Evolutionary conservation across 2,888 invertebrate genomes (phyloP).

Genomic region (Malacosoma neustria): DNA sequence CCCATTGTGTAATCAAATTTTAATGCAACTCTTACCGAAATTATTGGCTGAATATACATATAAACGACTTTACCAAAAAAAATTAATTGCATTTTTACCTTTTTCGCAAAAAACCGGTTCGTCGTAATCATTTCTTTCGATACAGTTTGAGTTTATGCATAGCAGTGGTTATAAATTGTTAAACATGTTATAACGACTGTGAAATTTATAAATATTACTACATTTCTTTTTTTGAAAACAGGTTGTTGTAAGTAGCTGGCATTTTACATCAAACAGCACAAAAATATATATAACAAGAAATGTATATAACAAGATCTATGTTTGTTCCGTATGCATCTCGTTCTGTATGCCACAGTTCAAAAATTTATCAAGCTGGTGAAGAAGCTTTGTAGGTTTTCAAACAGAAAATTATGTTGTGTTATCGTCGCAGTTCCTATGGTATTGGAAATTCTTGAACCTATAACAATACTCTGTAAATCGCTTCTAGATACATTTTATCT

Average conservation of each 20-base stretch:
- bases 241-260: background rate
- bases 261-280: background rate
- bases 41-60: too few relatives aligned
- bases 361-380: too few relatives aligned
- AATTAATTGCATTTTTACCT: slow-evolving; percentile 21
- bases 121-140: background rate
- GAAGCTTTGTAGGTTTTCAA: too few relatives aligned
- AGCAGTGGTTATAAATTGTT: background rate
- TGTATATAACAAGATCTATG: too few relatives aligned
- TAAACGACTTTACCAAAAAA: background rate
- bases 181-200: background rate
- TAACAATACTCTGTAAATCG: too few relatives aligned
- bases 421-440: too few relatives aligned
- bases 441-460: too few relatives aligned
- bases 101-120: slow-evolving; percentile 14
- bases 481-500: too few relatives aligned
- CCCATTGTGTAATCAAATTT: background rate
- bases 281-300: too few relatives aligned
- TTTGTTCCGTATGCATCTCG: too few relatives aligned
- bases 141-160: background rate
- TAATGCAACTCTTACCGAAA: background rate
- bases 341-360: too few relatives aligned
- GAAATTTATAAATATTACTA: background rate
- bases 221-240: background rate
- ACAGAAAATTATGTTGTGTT: too few relatives aligned